Conservation (phyloP, 2,888 invertebrate genomes). For the Hypomecis atomaria region DNA sequence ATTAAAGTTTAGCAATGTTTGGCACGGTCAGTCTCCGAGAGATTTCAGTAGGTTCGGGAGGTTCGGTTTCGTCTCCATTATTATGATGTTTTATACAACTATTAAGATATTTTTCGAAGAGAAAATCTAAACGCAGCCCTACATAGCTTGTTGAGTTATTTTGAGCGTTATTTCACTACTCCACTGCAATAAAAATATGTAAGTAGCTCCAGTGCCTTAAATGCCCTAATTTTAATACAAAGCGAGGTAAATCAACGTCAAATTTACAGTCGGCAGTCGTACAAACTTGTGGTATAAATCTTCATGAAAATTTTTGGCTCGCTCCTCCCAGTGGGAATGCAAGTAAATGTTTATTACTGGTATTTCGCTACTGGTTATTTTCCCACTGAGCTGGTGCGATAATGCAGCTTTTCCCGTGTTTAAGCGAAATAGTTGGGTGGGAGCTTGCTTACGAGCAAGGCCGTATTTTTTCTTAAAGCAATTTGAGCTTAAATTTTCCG, state of each 20-base stretch:
- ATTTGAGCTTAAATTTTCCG: too few species aligned
- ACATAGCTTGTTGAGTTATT: too few species aligned
- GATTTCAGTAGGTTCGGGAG: too few species aligned
- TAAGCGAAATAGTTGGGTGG: neutral
- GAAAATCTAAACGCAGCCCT: too few species aligned
- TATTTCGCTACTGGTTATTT: constrained; percentile 10
- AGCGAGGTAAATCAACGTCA: constrained; percentile 40
- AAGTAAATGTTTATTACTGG: constrained; percentile 25
- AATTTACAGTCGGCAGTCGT: constrained; percentile 23
- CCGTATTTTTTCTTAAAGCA: neutral
- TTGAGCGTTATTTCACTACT: neutral
- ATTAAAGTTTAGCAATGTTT: too few species aligned
- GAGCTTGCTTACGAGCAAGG: neutral
- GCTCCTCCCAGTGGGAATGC: constrained; percentile 5
- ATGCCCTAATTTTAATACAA: constrained; percentile 24
- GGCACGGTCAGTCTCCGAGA: too few species aligned
- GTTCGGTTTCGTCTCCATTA: too few species aligned
- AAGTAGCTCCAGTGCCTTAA: neutral
- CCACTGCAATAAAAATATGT: neutral
- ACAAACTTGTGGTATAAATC: constrained; percentile 40
- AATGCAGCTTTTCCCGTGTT: constrained; percentile 10
- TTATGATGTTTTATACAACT: too few species aligned
- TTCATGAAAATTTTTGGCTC: constrained; percentile 36
- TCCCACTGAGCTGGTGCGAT: neutral
- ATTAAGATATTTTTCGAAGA: too few species aligned